These are phyloP conservation scores for Pentamera pediparva DNA, from an alignment of 53 echinoderm and acorn worm genomes.

Conservation along the genomic window DNA sequence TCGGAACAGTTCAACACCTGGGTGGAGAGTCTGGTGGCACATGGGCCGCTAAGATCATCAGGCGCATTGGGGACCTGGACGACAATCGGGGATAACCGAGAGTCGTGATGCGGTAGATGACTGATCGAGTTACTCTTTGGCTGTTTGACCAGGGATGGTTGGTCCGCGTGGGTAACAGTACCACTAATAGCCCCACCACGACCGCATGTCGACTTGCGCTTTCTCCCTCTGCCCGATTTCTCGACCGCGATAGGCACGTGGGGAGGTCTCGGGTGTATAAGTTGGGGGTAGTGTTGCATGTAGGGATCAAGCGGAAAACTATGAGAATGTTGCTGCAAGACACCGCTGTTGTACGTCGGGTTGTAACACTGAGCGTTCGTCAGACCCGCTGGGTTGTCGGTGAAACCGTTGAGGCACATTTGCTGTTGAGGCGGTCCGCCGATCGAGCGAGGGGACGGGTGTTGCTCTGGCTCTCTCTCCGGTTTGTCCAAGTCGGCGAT, in stretches of 20 bases:
- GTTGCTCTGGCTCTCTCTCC: not conserved
- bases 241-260: not conserved
- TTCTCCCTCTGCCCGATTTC: slow-evolving; percentile 13
- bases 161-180: not conserved
- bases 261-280: not conserved
- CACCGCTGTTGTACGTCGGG: not conserved
- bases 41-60: not conserved
- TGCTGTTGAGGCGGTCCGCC: not conserved
- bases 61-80: no score
- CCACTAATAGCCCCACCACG: not conserved
- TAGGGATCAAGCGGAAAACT: slow-evolving; percentile 17
- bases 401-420: not conserved
- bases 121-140: not conserved
- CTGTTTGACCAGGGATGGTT: not conserved
- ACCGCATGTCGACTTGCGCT: not conserved
- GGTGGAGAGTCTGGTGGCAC: not conserved
- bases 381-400: not conserved
- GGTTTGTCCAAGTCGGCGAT: slow-evolving; percentile 98
- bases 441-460: not conserved
- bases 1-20: not conserved
- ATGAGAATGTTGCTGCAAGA: not conserved
- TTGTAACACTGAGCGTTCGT: not conserved
- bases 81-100: no score
- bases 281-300: not conserved
- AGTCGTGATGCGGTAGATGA: not conserved